Percentiles rank a stretch among this genome's conserved stretches.
These are phyloP conservation scores for Parotocinclus haroldoi DNA, from an alignment of 2,797 vertebrate species.

Conservation along the genomic window DNA sequence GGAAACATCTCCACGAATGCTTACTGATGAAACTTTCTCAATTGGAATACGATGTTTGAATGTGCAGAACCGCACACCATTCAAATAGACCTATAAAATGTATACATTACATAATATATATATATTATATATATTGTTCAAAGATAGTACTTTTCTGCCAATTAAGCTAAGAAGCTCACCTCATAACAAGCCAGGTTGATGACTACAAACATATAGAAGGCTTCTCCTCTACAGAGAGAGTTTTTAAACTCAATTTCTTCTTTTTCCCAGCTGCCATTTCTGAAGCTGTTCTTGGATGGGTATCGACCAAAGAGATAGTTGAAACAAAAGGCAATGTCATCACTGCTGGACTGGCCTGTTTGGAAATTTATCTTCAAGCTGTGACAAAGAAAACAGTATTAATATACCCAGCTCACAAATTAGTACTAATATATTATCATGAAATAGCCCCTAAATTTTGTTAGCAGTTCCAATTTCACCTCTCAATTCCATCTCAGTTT, in stretches of 20 bases:
- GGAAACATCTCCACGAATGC: not conserved
- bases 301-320: not conserved
- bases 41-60: conserved; percentile 28
- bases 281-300: conserved; percentile 18
- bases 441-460: too few species aligned
- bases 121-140: not conserved
- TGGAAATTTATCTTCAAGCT: conserved; percentile 35
- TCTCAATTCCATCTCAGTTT: too few species aligned
- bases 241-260: not conserved
- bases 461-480: too few species aligned
- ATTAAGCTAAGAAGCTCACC: conserved; percentile 4
- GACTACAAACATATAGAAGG: conserved; percentile 25
- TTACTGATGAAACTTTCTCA: conserved; percentile 9
- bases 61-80: conserved; percentile 1
- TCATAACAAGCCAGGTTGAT: conserved; percentile 25
- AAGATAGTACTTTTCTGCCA: not conserved
- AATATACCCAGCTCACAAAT: too few species aligned
- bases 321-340: conserved; percentile 37
- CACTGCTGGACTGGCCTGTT: conserved; percentile 1
- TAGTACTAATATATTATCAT: too few species aligned
- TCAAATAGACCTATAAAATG: conserved; percentile 19
- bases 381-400: not conserved
- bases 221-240: not conserved
- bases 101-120: too few species aligned
- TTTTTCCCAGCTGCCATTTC: not conserved